A percentile compares a stretch with the other conserved stretches of the same genome.
These are phyloP conservation scores for Oreochromis niloticus DNA, from an alignment of 2,113 vertebrate species.

Conservation along the genomic window DNA sequence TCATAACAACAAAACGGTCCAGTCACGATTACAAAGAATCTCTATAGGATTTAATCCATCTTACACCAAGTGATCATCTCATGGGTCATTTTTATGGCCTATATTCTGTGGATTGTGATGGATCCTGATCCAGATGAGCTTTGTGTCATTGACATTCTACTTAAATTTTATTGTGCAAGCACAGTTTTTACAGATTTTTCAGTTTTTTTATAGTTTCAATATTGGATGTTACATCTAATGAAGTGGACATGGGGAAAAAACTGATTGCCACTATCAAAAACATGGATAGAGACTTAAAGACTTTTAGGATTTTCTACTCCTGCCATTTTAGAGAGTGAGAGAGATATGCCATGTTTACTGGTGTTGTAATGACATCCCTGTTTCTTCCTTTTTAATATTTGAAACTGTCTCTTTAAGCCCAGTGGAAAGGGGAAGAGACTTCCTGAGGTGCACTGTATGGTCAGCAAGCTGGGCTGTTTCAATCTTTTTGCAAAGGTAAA, in stretches of 20 bases:
- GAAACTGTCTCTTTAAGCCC: slow-evolving; percentile 57
- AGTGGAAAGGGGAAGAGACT: slow-evolving; percentile 92
- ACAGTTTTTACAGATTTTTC: accelerated
- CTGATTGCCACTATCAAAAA: not conserved
- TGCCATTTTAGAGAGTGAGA: not conserved
- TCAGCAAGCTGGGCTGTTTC: slow-evolving; percentile 96
- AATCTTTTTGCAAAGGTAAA: slow-evolving; percentile 95
- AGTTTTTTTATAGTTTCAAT: not conserved
- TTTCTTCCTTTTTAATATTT: not conserved
- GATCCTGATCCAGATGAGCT: not conserved
- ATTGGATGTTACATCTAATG: not conserved
- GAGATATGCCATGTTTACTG: not conserved
- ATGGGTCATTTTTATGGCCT: not conserved
- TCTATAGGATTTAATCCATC: not conserved
- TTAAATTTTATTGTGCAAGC: not conserved
- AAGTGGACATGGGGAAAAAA: not conserved
- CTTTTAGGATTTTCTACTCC: not conserved
- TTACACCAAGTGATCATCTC: not conserved
- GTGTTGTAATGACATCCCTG: not conserved
- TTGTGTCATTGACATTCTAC: not conserved
- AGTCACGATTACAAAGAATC: not conserved
- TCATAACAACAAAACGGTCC: not conserved
- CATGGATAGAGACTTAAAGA: not conserved
- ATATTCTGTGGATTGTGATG: not conserved
- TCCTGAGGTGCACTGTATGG: slow-evolving; percentile 94